A percentile compares a stretch with the other conserved stretches of the same genome.
Conservation (phyloP, 2,888 invertebrate species). For the Volucella bombylans region DNA sequence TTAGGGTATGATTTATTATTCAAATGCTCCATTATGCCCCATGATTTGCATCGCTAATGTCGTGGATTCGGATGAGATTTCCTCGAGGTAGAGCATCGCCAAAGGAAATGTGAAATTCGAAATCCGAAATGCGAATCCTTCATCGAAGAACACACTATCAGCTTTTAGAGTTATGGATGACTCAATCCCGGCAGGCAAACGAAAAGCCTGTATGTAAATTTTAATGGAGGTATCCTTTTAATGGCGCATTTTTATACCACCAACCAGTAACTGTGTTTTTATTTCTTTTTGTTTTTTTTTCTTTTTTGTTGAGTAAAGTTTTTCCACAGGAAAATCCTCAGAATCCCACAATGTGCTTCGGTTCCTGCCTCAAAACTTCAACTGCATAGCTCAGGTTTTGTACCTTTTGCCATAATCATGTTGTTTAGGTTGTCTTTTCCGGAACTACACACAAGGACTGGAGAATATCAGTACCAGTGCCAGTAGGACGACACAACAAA, state of each 20-base stretch:
- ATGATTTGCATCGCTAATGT: conserved; percentile 69
- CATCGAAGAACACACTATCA: conserved; percentile 31
- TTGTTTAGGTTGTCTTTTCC: conserved; percentile 41
- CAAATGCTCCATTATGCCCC: conserved; percentile 53
- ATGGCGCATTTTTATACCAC: conserved; percentile 56
- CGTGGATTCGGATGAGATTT: conserved; percentile 53
- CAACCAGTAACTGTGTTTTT: conserved; percentile 34
- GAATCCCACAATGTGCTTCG: conserved; percentile 1
- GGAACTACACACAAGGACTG: conserved; percentile 27
- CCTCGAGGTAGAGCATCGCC: conserved; percentile 37
- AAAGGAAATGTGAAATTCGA: conserved; percentile 37
- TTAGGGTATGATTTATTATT: conserved; percentile 56
- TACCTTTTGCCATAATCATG: conserved; percentile 21
- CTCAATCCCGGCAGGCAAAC: conserved; percentile 27
- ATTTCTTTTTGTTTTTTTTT: conserved; percentile 24
- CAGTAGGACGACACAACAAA: background rate
- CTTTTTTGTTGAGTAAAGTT: conserved; percentile 29
- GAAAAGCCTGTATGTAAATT: conserved; percentile 54
- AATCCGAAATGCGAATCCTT: conserved; percentile 16
- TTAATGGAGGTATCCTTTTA: conserved; percentile 61
- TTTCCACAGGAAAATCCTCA: conserved; percentile 46
- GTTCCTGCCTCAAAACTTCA: conserved; percentile 49
- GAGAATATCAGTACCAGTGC: no score
- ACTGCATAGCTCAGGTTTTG: conserved; percentile 11
- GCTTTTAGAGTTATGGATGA: conserved; percentile 20